Evolutionary conservation across 2,888 invertebrate genomes (phyloP).

Genomic region (Tuberolachnus salignus): DNA sequence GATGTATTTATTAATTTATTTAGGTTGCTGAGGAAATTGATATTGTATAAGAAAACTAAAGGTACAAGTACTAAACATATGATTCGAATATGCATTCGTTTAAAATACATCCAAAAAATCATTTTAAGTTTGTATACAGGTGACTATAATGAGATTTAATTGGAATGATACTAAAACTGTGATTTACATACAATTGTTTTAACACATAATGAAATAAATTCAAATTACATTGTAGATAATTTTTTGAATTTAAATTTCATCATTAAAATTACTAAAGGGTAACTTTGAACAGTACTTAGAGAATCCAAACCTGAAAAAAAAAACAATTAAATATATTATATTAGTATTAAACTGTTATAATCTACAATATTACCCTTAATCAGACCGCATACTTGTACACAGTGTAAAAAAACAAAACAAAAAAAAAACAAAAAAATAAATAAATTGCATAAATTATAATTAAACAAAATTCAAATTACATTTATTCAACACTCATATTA

Average conservation of each 20-base stretch:
- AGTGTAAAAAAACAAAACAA: too few relatives aligned
- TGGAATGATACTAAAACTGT: neutral
- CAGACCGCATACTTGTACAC: too few relatives aligned
- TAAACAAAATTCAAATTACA: too few relatives aligned
- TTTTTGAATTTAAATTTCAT: too few relatives aligned
- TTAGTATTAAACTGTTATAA: too few relatives aligned
- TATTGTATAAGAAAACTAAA: constrained; percentile 24
- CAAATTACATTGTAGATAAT: neutral
- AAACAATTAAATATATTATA: too few relatives aligned
- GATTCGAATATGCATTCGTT: constrained; percentile 12
- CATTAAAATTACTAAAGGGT: neutral
- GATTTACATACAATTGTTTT: neutral
- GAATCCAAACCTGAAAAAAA: constrained; percentile 15
- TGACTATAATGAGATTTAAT: neutral
- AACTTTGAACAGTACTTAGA: neutral
- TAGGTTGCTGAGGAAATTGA: constrained; percentile 5
- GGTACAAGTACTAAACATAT: constrained; percentile 13
- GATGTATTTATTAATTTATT: neutral
- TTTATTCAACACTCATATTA: too few relatives aligned
- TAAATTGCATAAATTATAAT: too few relatives aligned
- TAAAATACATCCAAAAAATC: constrained; percentile 11
- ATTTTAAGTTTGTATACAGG: constrained; percentile 6
- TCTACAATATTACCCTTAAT: too few relatives aligned
- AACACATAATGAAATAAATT: neutral
- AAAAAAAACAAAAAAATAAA: too few relatives aligned